Evolutionary conservation across 1,140 invertebrate genomes (phyloP).

Genomic region (Ctenoplectra terminalis): DNA sequence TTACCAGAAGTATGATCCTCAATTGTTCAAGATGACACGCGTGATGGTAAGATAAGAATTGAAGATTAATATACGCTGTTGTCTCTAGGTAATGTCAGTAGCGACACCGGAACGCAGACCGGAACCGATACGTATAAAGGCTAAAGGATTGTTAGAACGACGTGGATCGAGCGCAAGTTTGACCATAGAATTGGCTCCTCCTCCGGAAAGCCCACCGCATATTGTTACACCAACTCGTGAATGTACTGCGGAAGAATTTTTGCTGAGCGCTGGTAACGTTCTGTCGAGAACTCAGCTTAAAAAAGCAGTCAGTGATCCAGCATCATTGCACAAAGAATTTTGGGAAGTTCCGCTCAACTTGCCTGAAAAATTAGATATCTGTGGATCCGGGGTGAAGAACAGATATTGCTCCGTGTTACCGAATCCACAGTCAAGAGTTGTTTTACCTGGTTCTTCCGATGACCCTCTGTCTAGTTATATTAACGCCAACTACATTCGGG

Average conservation of each 20-base stretch:
- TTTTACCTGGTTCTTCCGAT: constrained; percentile 83
- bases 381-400: constrained; percentile 95
- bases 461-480: constrained; percentile 87
- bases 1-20: constrained; percentile 72
- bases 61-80: not conserved
- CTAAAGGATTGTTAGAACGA: constrained; percentile 89
- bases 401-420: constrained; percentile 95
- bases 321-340: constrained; percentile 92
- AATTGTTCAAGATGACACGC: not conserved
- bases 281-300: constrained; percentile 88
- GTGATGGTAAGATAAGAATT: not conserved
- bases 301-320: constrained; percentile 84
- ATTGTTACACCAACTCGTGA: constrained; percentile 82
- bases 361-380: constrained; percentile 93
- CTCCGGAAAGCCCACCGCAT: constrained; percentile 81
- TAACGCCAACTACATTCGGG: constrained; percentile 94
- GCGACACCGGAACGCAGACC: constrained; percentile 72
- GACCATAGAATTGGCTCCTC: constrained; percentile 86
- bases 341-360: constrained; percentile 96
- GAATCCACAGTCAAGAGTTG: constrained; percentile 91
- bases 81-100: constrained; percentile 71
- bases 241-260: constrained; percentile 86
- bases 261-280: constrained; percentile 86
- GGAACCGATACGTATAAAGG: constrained; percentile 83
- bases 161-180: constrained; percentile 94